Base-by-base conservation (phyloP, 2,888 invertebrate species). In the Cyclophora punctaria region DNA sequence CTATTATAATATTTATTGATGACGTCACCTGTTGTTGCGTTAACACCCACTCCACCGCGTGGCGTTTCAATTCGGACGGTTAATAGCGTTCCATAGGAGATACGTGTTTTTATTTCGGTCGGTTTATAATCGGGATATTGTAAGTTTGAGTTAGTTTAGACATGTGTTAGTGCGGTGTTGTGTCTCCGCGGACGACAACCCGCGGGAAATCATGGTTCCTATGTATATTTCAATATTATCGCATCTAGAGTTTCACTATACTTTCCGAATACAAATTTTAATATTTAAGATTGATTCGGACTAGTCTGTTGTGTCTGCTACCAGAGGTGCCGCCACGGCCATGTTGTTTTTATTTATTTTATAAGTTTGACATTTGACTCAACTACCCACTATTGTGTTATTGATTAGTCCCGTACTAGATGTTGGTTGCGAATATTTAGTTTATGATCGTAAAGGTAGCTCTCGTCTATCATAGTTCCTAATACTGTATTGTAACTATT, bases 201-300 rank as follows among this genome's bases (percentile, higher is more conserved):
- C 84, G 85, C 86, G 88, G 86, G 78, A 80, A 86, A 88, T 88
- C 87, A 89, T 89, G 89, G 89, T 89, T 90, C 89, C 89, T 89
- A 89, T 89, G 88, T 89, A 89, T 86, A 89, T 89, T 88, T 89
- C 89, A 89, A 88, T 88, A 87, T 87, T 86, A 84, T 83, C 85
- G 87, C 88, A 85, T 87, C 85, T 88, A 88, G 84, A 86, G 86
- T 87, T 87, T 88, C 86, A 85, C 83, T 86, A 84, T 87, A 86
- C 86, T 88, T 87, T 85, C 88, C 87, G 86, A 87, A 88, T 80
- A 87, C 87, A 86, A 86, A 86, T 87, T 87, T 85, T 87, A 87
- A 86, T 86, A 85, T 87, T 86, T 88, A 88, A 88, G 86, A 86
- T 85, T 87, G 67, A 86, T 86, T 87, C 87, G 88, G 85, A 83